Percentiles rank a stretch among this genome's conserved stretches.
Evolutionary conservation across 2,797 vertebrate species (phyloP).

Genomic region (Salarias fasciatus): DNA sequence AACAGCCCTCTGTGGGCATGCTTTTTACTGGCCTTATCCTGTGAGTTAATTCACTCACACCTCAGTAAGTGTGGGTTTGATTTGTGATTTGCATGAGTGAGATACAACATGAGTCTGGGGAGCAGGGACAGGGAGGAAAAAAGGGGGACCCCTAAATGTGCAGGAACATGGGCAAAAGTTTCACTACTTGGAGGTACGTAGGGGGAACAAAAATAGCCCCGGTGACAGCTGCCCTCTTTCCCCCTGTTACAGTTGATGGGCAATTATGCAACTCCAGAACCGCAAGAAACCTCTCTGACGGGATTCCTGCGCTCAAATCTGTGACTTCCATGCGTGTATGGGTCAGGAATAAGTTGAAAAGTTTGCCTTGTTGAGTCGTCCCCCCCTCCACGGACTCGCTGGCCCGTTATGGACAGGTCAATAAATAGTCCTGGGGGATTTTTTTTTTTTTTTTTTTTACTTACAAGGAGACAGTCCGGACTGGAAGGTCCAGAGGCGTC

Average conservation of each 20-base stretch:
- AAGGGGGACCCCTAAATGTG: too few relatives aligned
- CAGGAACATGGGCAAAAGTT: neutral
- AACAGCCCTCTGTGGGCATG: neutral
- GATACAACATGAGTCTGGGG: neutral
- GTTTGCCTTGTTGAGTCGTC: too few relatives aligned
- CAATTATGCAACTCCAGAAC: slow-evolving; percentile 23
- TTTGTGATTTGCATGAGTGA: neutral
- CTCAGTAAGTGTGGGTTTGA: neutral
- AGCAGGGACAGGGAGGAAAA: slow-evolving; percentile 15
- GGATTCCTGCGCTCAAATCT: slow-evolving; percentile 19
- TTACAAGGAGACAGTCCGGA: slow-evolving; percentile 88
- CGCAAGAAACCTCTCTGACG: slow-evolving; percentile 11
- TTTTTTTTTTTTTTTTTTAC: slow-evolving; percentile 59
- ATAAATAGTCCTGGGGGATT: too few relatives aligned
- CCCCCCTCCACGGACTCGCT: too few relatives aligned
- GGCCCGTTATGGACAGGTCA: too few relatives aligned
- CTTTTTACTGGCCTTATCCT: too few relatives aligned
- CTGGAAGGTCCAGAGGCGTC: slow-evolving; percentile 86
- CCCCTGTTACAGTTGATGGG: neutral
- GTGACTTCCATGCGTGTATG: too few relatives aligned
- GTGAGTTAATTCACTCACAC: too few relatives aligned
- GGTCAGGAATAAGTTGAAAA: too few relatives aligned
- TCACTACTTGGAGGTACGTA: neutral
- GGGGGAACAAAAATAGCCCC: too few relatives aligned
- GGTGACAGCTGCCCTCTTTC: neutral